Conservation (phyloP, 2,888 invertebrate species). For the Eupithecia vulgata region DNA sequence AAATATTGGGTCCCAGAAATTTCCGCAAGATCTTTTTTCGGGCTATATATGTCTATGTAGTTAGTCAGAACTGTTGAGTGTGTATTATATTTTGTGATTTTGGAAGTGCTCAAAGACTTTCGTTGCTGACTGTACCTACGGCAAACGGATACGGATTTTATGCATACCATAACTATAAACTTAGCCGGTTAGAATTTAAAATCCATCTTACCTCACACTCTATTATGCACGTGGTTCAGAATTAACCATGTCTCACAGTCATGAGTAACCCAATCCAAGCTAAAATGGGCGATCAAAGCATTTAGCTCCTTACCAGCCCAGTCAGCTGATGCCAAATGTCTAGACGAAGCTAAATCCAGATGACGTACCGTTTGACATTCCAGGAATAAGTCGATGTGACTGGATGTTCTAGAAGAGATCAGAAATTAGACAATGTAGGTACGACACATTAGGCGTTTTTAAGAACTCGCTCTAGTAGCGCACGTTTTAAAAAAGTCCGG, state of each 20-base stretch:
- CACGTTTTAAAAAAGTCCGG: background rate
- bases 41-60: no score
- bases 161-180: no score
- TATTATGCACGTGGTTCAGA: background rate
- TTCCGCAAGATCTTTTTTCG: no score
- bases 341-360: slow-evolving; percentile 33
- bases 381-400: slow-evolving; percentile 12
- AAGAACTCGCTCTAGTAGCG: background rate
- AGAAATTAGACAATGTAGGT: background rate
- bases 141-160: background rate
- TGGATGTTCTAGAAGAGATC: background rate
- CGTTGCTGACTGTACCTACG: background rate
- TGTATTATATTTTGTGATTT: no score
- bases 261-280: slow-evolving; percentile 7
- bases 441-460: background rate
- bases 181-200: no score
- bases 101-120: background rate
- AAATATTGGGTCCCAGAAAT: no score
- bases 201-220: background rate
- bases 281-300: slow-evolving; percentile 32
- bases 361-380: slow-evolving; percentile 22
- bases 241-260: background rate
- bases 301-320: slow-evolving; percentile 46
- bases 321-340: slow-evolving; percentile 51
- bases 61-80: no score